Base-by-base conservation (phyloP, 2,113 vertebrate genomes). In the Azemiops feae region DNA sequence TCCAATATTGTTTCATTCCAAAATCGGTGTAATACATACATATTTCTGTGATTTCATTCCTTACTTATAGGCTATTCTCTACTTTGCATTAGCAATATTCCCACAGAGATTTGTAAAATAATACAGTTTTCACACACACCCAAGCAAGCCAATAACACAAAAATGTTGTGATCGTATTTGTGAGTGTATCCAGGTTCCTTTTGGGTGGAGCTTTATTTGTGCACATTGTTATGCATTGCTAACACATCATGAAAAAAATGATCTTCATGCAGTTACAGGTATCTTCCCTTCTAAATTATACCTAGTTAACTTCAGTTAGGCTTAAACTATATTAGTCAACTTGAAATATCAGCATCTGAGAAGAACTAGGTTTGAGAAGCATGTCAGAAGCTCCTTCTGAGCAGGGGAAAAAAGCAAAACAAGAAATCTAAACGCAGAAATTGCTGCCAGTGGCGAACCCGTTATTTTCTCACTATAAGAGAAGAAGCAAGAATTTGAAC, bases 401-500 rank as follows among this genome's bases (percentile, higher is more conserved):
- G 87, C 86, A 90, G 20, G 3, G 10, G 10, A 30, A 64, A 50
- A 64, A 34, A n/a, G 43, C 25, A 54, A 27, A 22, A 39, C 2
- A 12, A 47, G 9, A 39, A 20, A 34, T 3, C 55, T 8, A 12
- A 91, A 23, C 87, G 54, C 45, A 95, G 92, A 88, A 93, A 47
- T n/a, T 45, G 57, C 23, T 25, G 92, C 8, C 18, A 87, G 91
- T 95, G 94, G 94, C 91, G 93, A 94, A n/a, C 0, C 74, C 53
- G 47, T 93, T 95, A 9, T 86, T 16, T 39, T 34, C 87, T 89
- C 86, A 7, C 39, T 94, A 92, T 93, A 87, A 89, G 1, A 58
- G 81, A 12, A 93, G 95, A 94, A 92, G 43, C 92, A 88, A 95
- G 95, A 94, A 64, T 93, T 94, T 94, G 94, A 91, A 92, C 87